Evolutionary conservation across 2,797 vertebrate genomes (phyloP).

Genomic region (Clamator glandarius): DNA sequence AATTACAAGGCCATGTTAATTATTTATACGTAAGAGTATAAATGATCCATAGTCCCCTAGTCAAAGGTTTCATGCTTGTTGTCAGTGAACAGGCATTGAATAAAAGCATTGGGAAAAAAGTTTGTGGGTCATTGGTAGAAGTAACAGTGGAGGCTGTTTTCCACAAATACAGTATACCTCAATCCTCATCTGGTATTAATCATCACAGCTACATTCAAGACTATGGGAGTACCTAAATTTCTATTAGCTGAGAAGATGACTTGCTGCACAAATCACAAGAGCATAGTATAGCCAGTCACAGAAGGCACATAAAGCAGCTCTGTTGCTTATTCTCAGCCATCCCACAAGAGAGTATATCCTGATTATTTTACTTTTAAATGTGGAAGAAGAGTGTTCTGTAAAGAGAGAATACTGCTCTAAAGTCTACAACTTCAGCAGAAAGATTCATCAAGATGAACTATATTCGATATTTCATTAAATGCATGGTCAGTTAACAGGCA

Average conservation of each 20-base stretch:
- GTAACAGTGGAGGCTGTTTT: neutral
- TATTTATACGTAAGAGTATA: neutral
- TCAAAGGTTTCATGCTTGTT: neutral
- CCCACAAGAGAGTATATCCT: neutral
- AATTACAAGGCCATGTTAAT: neutral
- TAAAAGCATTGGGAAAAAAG: neutral
- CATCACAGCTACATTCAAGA: neutral
- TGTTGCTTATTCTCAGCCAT: neutral
- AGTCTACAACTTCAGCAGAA: neutral
- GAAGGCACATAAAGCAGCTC: neutral
- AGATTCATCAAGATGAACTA: neutral
- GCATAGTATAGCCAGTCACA: neutral
- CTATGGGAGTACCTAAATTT: neutral
- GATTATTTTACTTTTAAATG: neutral
- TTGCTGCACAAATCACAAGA: neutral
- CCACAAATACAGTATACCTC: neutral
- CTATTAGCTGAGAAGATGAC: neutral
- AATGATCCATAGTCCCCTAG: too few relatives aligned
- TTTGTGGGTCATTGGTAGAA: neutral
- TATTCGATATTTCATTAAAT: neutral
- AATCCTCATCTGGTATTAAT: neutral
- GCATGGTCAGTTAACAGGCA: neutral
- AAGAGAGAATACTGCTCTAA: neutral
- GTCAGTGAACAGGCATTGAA: neutral
- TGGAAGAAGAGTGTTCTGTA: neutral